Evolutionary conservation across 2,797 vertebrate genomes (phyloP), one percentile per base, ranked within the genome.

Genomic region (Passerculus sandwichensis): DNA sequence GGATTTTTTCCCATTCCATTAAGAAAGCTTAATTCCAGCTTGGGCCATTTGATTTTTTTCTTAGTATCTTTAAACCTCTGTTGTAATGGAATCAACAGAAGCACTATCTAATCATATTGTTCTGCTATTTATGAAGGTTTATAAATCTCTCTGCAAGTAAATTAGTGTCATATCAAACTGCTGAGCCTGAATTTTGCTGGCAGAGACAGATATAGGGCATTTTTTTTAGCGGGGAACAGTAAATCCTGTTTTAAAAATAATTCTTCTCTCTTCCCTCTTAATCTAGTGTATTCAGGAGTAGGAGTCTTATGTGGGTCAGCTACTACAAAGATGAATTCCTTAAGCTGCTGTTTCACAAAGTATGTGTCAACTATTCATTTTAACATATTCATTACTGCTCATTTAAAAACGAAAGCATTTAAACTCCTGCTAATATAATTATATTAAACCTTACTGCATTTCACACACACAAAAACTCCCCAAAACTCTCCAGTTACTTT

Each of bases 11-110:
- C 27, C 25, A 72, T 94, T 91, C 57, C 59, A 82, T 90, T 89
- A 89, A 93, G 76, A 94, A 93, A 91, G 27, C 47, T 91, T 93
- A 93, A 94, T 91, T 93, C 54, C 72, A 94, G 44, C 61, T 86
- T 70, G 32, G 78, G n/a, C 29, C 17, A 81, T 93, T 94, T 83
- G 45, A 78, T 88, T 90, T 89, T 94, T 94, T 94, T 60, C 57
- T 65, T 91, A 66, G 44, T 66, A 90, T 97, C 54, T 79, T 91
- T 95, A 95, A 95, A 88, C 40, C 26, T 92, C 65, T 56, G 54
- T 91, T 92, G 81, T 91, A 97, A 97, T 83, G 88, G 85, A 96
- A 96, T 95, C 94, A 96, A 91, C 88, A 96, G 84, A 97, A 96
- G 78, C 88, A 91, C 90, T 76, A 93, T 91, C 91, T 94, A 94